A percentile compares a stretch with the other conserved stretches of the same genome.
Conservation (phyloP, 1,140 invertebrate genomes). For the Atta cephalotes region DNA sequence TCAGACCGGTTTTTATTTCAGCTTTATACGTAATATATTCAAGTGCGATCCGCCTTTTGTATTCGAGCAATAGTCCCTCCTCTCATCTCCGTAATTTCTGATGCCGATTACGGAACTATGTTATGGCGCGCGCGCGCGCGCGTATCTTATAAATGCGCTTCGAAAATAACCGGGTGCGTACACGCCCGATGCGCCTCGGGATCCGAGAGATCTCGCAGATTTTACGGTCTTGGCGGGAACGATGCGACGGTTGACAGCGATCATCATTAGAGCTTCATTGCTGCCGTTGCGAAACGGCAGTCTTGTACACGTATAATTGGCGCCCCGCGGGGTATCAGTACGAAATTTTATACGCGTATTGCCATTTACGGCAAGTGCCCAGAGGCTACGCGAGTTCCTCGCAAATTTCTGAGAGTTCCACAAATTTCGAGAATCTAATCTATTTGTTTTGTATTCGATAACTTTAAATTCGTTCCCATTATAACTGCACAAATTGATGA, state of each 20-base stretch:
- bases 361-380: constrained; percentile 66
- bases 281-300: constrained; percentile 79
- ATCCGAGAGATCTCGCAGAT: constrained; percentile 27
- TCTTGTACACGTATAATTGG: constrained; percentile 81
- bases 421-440: neutral
- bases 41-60: constrained; percentile 23
- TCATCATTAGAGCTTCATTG: constrained; percentile 84
- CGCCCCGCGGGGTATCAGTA: constrained; percentile 78
- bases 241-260: constrained; percentile 77
- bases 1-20: constrained; percentile 58
- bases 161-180: constrained; percentile 43
- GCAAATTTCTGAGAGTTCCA: neutral
- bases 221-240: constrained; percentile 65
- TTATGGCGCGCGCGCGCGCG: constrained; percentile 31
- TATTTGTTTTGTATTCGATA: neutral
- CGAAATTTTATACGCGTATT: constrained; percentile 79
- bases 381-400: constrained; percentile 53
- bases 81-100: constrained; percentile 33
- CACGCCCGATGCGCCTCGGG: constrained; percentile 31
- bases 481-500: neutral
- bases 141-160: constrained; percentile 5
- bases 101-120: constrained; percentile 44
- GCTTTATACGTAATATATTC: constrained; percentile 35
- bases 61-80: neutral
- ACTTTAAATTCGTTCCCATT: neutral